Evolutionary conservation across 2,797 vertebrate genomes (phyloP).

Genomic region (Epinephelus awoara): DNA sequence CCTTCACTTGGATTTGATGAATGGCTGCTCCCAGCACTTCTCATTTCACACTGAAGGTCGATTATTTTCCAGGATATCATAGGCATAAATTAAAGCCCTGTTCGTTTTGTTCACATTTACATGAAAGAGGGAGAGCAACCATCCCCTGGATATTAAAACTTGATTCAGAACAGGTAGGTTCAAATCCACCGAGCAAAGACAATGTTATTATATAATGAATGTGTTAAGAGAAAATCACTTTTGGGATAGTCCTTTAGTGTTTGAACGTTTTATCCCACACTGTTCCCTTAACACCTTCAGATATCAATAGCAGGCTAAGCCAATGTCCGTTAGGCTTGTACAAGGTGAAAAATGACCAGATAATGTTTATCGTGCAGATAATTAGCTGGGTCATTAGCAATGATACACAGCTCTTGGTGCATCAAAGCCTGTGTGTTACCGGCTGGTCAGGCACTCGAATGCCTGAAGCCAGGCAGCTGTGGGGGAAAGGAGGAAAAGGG

Average conservation of each 20-base stretch:
- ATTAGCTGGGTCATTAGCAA: constrained; percentile 80
- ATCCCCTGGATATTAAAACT: constrained; percentile 43
- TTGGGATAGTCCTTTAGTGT: neutral
- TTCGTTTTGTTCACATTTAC: constrained; percentile 50
- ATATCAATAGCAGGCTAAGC: constrained; percentile 52
- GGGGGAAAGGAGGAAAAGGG: constrained; percentile 42
- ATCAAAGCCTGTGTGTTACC: constrained; percentile 61
- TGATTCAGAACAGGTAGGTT: constrained; percentile 45
- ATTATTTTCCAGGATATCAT: constrained; percentile 72
- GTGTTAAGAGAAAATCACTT: constrained; percentile 6
- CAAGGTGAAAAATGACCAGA: constrained; percentile 75
- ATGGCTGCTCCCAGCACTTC: constrained; percentile 59
- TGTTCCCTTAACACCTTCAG: constrained; percentile 23
- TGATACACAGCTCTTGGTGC: constrained; percentile 67
- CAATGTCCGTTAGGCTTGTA: constrained; percentile 57
- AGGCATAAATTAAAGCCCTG: constrained; percentile 68
- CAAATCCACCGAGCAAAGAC: constrained; percentile 28
- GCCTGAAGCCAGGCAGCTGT: constrained; percentile 69
- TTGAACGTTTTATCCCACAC: constrained; percentile 14
- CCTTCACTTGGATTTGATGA: constrained; percentile 70
- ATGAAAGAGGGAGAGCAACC: constrained; percentile 15
- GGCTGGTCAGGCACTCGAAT: constrained; percentile 49
- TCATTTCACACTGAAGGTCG: constrained; percentile 75
- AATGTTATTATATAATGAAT: constrained; percentile 18
- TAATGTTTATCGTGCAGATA: constrained; percentile 78